Base-by-base conservation (phyloP, 2,797 vertebrate species). In the Acanthiza pusilla region DNA sequence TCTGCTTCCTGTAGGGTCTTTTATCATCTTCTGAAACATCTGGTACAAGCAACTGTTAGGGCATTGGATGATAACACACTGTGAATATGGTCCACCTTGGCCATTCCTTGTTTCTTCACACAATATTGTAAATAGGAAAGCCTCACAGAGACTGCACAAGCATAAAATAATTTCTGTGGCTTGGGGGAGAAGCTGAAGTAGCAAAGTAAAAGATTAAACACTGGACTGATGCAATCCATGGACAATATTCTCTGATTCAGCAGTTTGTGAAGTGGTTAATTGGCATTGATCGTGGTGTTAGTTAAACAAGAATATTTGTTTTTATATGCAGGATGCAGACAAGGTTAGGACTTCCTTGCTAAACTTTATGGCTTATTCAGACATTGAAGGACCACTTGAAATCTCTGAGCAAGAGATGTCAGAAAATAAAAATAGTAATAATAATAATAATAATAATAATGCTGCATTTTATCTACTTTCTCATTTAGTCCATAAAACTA, bases 301-400 rank as follows among this genome's bases (percentile, higher is more conserved):
- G 32, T 66, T 76, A 93, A 65, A 94, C n/a, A 82, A 29, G 40
- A 58, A 42, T 91, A 45, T 68, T 72, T 91, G 51, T 26, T 61
- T 86, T 77, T 51, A 92, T 62, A 61, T 55, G 60, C 60, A 80
- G 75, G 65, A 77, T 60, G 43, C 32, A 83, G 55, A 17, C 36
- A 91, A 93, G 55, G 66, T 95, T 95, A 93, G 93, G 85, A 85
- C n/a, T 92, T 91, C 43, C 65, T 89, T 72, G 62, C 58, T 73
- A 63, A 82, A 58, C 25, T 66, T 82, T 43, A 67, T 88, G 66
- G 12, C 19, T 29, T 53, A 15, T 29, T 57, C 42, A 42, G 45
- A 76, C 19, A 47, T 18, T 80, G 72, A 91, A 45, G 27, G 18
- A 15, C 48, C 36, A 18, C 15, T 84, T 93, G 70, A 79, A 89